A percentile compares a stretch with the other conserved stretches of the same genome.
These are phyloP conservation scores for Ceratoteleas bidentatus DNA, from an alignment of 1,140 invertebrate genomes.

Conservation along the genomic window DNA sequence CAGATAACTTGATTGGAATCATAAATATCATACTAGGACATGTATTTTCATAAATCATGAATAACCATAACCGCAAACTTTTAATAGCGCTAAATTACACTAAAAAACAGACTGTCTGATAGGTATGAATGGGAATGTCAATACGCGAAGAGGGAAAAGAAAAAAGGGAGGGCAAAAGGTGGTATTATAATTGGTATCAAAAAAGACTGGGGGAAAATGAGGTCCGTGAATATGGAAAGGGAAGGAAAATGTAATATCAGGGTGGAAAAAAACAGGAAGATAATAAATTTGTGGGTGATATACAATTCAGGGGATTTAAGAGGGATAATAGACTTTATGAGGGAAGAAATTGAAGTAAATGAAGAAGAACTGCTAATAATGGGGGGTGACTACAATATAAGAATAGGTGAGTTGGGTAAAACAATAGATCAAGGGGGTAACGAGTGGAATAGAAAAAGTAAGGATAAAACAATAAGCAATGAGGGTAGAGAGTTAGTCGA, in stretches of 20 bases:
- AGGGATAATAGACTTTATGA: background rate
- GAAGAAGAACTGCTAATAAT: background rate
- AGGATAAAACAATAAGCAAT: background rate
- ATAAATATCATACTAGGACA: no score
- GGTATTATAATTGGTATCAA: constrained; percentile 5
- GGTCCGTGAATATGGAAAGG: background rate
- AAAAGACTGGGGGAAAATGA: background rate
- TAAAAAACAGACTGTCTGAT: background rate
- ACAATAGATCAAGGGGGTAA: background rate
- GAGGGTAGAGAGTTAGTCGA: constrained; percentile 4
- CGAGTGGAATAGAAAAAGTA: background rate
- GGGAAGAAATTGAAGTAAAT: background rate
- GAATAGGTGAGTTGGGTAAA: constrained; percentile 1
- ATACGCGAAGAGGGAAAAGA: constrained; percentile 5
- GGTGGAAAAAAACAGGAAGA: background rate
- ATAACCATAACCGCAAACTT: no score
- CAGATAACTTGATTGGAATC: no score
- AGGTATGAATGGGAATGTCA: background rate
- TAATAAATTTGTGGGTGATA: background rate
- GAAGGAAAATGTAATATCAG: background rate
- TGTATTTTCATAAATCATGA: no score
- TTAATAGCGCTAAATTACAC: no score
- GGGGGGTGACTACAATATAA: constrained; percentile 2
- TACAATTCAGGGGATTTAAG: background rate
- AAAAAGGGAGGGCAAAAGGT: constrained; percentile 4